Conservation (phyloP, 1,140 invertebrate species). For the Trissolcus basalis region DNA sequence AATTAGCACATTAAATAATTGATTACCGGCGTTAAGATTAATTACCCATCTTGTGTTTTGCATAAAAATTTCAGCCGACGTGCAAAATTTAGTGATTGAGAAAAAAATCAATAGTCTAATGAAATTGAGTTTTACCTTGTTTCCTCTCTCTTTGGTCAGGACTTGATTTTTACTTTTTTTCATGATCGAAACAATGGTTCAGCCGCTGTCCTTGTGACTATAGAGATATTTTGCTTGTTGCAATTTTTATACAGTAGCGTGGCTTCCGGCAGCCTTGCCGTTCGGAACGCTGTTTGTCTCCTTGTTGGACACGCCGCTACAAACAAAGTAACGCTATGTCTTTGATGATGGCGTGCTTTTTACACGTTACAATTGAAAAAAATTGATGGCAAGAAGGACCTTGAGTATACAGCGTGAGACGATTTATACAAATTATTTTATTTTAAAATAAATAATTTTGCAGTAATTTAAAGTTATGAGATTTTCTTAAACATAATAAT, state of each 20-base stretch:
- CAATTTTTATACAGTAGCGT: slow-evolving; percentile 11
- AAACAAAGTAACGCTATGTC: slow-evolving; percentile 35
- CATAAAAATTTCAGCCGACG: too few species aligned
- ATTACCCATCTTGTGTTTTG: too few species aligned
- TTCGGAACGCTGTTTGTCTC: slow-evolving; percentile 21
- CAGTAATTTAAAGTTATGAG: too few species aligned
- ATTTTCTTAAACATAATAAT: too few species aligned
- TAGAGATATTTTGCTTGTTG: not conserved
- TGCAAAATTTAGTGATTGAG: too few species aligned
- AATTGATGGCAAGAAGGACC: not conserved
- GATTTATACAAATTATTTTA: too few species aligned
- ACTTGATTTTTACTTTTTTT: slow-evolving; percentile 1
- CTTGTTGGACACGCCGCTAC: slow-evolving; percentile 17
- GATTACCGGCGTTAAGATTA: too few species aligned
- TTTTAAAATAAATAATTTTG: too few species aligned
- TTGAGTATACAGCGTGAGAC: too few species aligned
- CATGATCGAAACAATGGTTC: not conserved
- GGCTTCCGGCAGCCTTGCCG: slow-evolving; percentile 38
- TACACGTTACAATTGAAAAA: slow-evolving; percentile 15
- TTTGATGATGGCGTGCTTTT: slow-evolving; percentile 31
- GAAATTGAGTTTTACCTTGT: not conserved
- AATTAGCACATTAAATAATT: too few species aligned
- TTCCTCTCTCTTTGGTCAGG: not conserved
- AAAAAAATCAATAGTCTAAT: too few species aligned
- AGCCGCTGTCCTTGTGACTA: not conserved